These are phyloP conservation scores for Pandemis heparana DNA, from an alignment of 2,888 invertebrate genomes.

Conservation along the genomic window DNA sequence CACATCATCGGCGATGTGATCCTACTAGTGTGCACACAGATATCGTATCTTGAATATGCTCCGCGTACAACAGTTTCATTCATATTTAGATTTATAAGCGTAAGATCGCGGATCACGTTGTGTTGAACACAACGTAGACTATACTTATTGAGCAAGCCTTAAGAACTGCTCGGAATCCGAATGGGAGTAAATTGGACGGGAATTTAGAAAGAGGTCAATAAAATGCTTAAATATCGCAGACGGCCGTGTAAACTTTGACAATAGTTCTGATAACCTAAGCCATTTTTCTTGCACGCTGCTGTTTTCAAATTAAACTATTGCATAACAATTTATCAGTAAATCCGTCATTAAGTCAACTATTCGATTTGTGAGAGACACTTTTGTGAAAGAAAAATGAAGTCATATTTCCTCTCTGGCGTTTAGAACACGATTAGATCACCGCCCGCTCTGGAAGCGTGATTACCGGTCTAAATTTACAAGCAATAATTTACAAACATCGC, in stretches of 20 bases:
- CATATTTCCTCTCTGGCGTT: conserved; percentile 30
- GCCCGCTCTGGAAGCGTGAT: conserved; percentile 20
- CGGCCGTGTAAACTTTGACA: too few species aligned
- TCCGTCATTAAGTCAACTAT: not conserved
- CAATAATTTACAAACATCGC: conserved; percentile 22
- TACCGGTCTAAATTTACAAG: conserved; percentile 30
- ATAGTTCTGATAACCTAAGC: too few species aligned
- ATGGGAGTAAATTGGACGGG: not conserved
- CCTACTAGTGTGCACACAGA: conserved; percentile 26
- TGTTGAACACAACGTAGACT: conserved; percentile 45
- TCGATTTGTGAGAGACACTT: conserved; percentile 21
- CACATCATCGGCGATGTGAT: not conserved
- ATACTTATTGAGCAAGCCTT: conserved; percentile 26
- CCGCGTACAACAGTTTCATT: conserved; percentile 55
- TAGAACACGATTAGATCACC: conserved; percentile 35
- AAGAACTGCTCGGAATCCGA: conserved; percentile 15
- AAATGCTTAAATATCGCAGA: too few species aligned
- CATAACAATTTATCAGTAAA: not conserved
- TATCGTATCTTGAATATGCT: conserved; percentile 50
- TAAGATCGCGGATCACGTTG: conserved; percentile 54
- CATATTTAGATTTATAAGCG: conserved; percentile 55
- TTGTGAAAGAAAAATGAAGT: conserved; percentile 29
- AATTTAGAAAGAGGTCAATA: not conserved
- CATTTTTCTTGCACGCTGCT: too few species aligned
- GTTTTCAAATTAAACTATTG: not conserved